These are phyloP conservation scores for Hypomesus transpacificus DNA, from an alignment of 2,113 vertebrate genomes.

Conservation along the genomic window DNA sequence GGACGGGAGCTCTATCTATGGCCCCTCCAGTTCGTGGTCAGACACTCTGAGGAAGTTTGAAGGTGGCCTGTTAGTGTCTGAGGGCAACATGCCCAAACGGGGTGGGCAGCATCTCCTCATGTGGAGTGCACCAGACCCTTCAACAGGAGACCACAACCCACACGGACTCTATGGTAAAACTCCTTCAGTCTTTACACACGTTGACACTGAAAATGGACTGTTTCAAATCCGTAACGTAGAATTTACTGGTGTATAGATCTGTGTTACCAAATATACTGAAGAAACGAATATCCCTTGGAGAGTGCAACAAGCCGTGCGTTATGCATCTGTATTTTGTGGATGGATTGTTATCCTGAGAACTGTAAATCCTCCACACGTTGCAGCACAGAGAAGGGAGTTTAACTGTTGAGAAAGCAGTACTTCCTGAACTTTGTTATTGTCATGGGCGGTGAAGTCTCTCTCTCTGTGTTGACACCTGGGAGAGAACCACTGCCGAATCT, in stretches of 20 bases:
- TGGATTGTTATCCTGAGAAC: constrained; percentile 45
- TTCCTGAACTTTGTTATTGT: no score
- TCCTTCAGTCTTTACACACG: neutral
- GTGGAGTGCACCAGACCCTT: constrained; percentile 84
- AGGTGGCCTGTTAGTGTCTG: constrained; percentile 69
- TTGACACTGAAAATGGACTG: neutral
- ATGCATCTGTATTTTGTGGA: constrained; percentile 55
- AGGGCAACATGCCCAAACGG: constrained; percentile 67
- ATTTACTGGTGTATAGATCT: no score
- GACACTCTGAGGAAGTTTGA: constrained; percentile 86
- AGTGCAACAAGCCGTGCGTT: constrained; percentile 36
- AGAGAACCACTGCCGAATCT: no score
- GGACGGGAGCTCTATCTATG: constrained; percentile 95
- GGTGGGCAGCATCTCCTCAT: constrained; percentile 63
- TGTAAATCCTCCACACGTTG: constrained; percentile 55
- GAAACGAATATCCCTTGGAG: no score
- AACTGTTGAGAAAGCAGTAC: no score
- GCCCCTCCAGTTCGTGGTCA: constrained; percentile 85
- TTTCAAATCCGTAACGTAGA: no score
- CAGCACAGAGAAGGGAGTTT: constrained; percentile 16
- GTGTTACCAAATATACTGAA: no score
- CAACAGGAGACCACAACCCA: constrained; percentile 68
- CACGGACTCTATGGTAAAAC: constrained; percentile 52
- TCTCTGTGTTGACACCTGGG: no score
- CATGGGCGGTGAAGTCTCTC: no score